Evolutionary conservation across 2,888 invertebrate genomes (phyloP).

Genomic region (Pteria penguin): DNA sequence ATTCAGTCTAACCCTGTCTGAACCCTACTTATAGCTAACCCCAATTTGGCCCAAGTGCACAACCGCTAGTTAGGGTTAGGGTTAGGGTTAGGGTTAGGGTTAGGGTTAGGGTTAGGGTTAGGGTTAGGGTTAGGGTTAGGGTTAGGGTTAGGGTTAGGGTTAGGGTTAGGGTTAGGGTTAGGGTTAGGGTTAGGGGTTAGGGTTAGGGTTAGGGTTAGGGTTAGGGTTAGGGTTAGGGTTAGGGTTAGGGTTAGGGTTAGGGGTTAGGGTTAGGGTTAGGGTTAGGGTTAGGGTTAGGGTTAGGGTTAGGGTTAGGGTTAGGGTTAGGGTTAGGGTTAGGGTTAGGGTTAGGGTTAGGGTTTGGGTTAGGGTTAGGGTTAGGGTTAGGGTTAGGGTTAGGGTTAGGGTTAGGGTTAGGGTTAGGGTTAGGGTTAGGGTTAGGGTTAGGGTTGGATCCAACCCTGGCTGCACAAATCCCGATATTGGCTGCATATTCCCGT

Average conservation of each 20-base stretch:
- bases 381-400: slow-evolving; percentile 48
- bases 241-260: too few relatives aligned
- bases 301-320: slow-evolving; percentile 28
- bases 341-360: slow-evolving; percentile 25
- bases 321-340: slow-evolving; percentile 22
- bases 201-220: slow-evolving; percentile 32
- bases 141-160: slow-evolving; percentile 37
- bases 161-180: too few relatives aligned
- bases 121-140: slow-evolving; percentile 53
- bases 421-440: slow-evolving; percentile 46
- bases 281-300: slow-evolving; percentile 38
- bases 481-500: too few relatives aligned
- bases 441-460: too few relatives aligned
- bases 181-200: too few relatives aligned
- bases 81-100: slow-evolving; percentile 25
- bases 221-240: slow-evolving; percentile 2
- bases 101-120: slow-evolving; percentile 49
- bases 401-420: slow-evolving; percentile 49
- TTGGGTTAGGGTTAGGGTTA: slow-evolving; percentile 28
- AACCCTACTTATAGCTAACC: too few relatives aligned
- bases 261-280: slow-evolving; percentile 36
- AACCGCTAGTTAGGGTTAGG: too few relatives aligned
- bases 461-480: too few relatives aligned
- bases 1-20: too few relatives aligned
- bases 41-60: too few relatives aligned